Evolutionary conservation across 37 sponge, comb jelly and placozoan species (phyloP).

Genomic region (Halichondria panicea): DNA sequence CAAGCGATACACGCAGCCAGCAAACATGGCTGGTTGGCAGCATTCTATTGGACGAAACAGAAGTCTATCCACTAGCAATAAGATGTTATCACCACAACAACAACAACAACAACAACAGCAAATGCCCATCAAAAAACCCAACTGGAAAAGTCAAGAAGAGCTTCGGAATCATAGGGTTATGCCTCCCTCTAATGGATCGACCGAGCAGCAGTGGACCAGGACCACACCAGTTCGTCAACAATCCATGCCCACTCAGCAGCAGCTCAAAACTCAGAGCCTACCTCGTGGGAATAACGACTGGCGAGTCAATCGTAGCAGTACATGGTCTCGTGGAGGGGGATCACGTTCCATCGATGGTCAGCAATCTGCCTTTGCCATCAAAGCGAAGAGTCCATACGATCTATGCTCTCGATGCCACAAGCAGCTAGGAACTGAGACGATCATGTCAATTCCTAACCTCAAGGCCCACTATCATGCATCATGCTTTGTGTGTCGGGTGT

Average conservation of each 20-base stretch:
- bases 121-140: too few species aligned
- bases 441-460: slow-evolving; percentile 47
- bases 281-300: not conserved
- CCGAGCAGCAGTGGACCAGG: slow-evolving; percentile 1
- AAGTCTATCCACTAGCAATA: not conserved
- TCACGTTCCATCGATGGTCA: not conserved
- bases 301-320: not conserved
- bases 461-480: slow-evolving; percentile 45
- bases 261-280: not conserved
- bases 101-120: slow-evolving; percentile 5
- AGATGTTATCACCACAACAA: not conserved
- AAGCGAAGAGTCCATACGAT: not conserved
- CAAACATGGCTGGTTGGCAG: too few species aligned
- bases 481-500: slow-evolving; percentile 70
- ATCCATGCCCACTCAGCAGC: not conserved
- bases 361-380: slow-evolving; percentile 11
- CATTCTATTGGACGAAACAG: not conserved
- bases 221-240: not conserved
- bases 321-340: not conserved
- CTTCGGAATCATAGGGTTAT: too few species aligned
- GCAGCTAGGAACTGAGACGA: slow-evolving; percentile 32
- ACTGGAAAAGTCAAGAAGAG: slow-evolving; percentile 7
- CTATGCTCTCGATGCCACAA: slow-evolving; percentile 55
- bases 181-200: too few species aligned
- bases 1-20: too few species aligned